phyloP scores from a whole-genome alignment of 2,113 vertebrate species.

The Seriola aureovittata region DNA sequence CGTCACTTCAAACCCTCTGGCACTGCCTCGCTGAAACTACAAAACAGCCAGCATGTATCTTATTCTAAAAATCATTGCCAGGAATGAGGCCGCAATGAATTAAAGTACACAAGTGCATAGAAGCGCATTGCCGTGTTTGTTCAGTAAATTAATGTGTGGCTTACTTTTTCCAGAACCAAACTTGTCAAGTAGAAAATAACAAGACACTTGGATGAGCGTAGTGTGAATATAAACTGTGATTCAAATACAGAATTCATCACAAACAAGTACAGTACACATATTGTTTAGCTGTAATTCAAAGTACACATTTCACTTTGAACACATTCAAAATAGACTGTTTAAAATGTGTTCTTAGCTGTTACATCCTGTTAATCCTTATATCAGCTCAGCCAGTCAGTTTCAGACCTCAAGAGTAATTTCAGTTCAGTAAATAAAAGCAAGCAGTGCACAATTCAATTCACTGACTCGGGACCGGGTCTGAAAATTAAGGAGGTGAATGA shows the following conservation, averaged over 20 bases:
- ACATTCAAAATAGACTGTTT: not conserved
- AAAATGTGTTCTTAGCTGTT: constrained; percentile 5
- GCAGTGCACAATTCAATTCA: not conserved
- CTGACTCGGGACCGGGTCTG: not conserved
- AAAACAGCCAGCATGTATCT: constrained; percentile 26
- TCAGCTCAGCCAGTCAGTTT: not conserved
- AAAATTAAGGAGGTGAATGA: not conserved
- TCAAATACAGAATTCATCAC: not conserved
- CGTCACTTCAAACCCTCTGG: constrained; percentile 22
- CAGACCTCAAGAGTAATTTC: not conserved
- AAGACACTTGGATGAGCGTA: not conserved
- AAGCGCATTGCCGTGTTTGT: constrained; percentile 6
- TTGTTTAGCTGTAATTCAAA: not conserved
- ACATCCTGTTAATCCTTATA: constrained; percentile 13
- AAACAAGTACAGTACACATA: not conserved
- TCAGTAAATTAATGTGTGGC: constrained; percentile 15
- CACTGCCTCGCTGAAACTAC: constrained; percentile 11
- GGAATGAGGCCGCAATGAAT: constrained; percentile 29
- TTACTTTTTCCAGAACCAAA: constrained; percentile 1
- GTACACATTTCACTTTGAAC: not conserved
- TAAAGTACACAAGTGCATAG: not conserved
- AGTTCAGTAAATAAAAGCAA: constrained; percentile 17
- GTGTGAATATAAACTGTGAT: not conserved
- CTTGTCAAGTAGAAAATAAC: constrained; percentile 10
- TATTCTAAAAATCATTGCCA: not conserved